These are phyloP conservation scores for Phymorhynchus buccinoides DNA, from an alignment of 1,140 invertebrate genomes.

Conservation along the genomic window DNA sequence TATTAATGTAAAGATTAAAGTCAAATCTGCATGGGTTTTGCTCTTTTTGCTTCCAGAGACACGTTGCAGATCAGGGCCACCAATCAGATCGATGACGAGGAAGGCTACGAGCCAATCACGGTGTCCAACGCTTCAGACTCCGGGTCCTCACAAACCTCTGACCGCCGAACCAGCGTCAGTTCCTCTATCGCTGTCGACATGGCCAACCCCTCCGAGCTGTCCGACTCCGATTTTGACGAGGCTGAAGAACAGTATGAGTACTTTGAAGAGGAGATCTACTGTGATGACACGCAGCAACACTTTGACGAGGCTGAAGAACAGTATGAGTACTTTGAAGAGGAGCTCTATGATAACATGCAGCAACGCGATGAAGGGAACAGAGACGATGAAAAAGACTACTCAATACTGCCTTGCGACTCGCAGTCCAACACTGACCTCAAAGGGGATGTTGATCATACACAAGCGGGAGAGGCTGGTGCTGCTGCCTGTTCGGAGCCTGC, in stretches of 20 bases:
- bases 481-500: too few relatives aligned
- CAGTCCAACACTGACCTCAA: too few relatives aligned
- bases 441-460: too few relatives aligned
- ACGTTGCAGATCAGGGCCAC: not conserved
- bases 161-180: not conserved
- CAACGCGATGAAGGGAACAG: too few relatives aligned
- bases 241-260: not conserved
- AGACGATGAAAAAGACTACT: too few relatives aligned
- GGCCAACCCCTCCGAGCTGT: not conserved
- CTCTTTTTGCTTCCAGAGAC: not conserved
- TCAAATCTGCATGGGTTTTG: too few relatives aligned
- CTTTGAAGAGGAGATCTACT: not conserved
- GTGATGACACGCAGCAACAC: not conserved
- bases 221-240: not conserved
- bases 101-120: not conserved
- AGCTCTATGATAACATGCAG: not conserved
- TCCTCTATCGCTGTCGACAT: not conserved
- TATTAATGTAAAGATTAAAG: not conserved
- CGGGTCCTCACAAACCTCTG: not conserved
- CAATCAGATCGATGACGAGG: not conserved
- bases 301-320: too few relatives aligned
- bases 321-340: not conserved
- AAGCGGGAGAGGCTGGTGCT: too few relatives aligned
- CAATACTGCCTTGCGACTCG: too few relatives aligned
- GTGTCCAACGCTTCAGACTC: not conserved